Percentiles rank a stretch among this genome's conserved stretches.
phyloP scores from a whole-genome alignment of 2,797 vertebrate species.

The Ptychadena robeensis region DNA sequence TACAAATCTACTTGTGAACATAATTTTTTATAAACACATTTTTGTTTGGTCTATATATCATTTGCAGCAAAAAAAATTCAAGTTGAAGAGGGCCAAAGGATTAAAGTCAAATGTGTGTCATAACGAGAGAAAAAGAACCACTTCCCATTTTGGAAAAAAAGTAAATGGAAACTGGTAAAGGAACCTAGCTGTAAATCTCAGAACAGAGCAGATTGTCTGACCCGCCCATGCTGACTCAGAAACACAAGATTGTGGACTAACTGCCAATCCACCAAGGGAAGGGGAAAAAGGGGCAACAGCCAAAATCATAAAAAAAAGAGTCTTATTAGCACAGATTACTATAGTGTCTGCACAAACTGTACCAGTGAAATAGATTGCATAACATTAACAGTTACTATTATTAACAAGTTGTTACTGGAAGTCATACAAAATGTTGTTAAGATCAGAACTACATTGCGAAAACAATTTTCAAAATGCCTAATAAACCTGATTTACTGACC shows the following conservation, averaged over 20 bases:
- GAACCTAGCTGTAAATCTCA: background rate
- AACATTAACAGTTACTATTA: background rate
- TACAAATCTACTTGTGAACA: too few species aligned
- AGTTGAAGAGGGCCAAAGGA: too few species aligned
- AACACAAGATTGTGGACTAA: background rate
- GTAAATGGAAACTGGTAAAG: background rate
- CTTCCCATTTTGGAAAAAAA: background rate
- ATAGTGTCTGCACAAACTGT: background rate
- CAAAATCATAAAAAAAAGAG: background rate
- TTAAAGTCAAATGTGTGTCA: too few species aligned
- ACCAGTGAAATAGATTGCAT: background rate
- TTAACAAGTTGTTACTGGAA: background rate
- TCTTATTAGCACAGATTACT: background rate
- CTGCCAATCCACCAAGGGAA: background rate
- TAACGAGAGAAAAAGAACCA: too few species aligned
- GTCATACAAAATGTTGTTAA: background rate
- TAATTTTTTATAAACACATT: too few species aligned
- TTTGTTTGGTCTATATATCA: too few species aligned
- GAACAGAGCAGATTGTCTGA: slow-evolving; percentile 10
- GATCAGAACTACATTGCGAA: too few species aligned
- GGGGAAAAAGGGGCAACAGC: background rate
- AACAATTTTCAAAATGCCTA: too few species aligned
- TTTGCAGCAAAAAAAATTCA: too few species aligned
- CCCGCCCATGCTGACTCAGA: slow-evolving; percentile 45
- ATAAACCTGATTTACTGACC: too few species aligned